Conservation (phyloP, 2,113 vertebrate genomes). For the Cairina moschata region DNA sequence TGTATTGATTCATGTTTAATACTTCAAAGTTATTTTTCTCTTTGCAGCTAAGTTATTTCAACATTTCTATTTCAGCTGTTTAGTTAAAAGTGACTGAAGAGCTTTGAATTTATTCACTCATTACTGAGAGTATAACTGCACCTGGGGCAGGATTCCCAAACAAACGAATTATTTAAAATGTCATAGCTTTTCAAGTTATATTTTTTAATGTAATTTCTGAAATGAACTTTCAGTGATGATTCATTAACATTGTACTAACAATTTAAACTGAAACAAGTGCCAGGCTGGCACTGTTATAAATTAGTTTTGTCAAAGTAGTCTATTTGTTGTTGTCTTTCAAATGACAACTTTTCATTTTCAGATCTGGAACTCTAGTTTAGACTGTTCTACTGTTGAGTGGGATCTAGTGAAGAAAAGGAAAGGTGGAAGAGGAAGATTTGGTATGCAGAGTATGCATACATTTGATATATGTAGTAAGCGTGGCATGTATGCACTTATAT, state of each 20-base stretch:
- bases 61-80: background rate
- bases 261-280: background rate
- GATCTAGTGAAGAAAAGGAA: background rate
- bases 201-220: conserved; percentile 19
- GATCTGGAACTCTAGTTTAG: background rate
- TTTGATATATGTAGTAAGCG: background rate
- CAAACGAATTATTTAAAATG: conserved; percentile 41
- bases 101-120: background rate
- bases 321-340: background rate
- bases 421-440: background rate
- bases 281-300: background rate
- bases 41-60: background rate
- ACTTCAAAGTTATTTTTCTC: background rate
- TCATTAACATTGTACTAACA: background rate
- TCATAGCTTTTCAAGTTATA: background rate
- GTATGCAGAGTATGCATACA: background rate
- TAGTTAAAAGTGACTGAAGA: background rate
- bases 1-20: background rate
- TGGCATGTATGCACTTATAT: background rate
- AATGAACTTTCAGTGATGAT: background rate
- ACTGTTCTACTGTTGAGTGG: background rate
- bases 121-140: background rate
- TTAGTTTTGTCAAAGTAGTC: background rate
- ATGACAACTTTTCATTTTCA: background rate
- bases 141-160: conserved; percentile 32